These are phyloP conservation scores for Artemisiospiza belli DNA, from an alignment of 2,113 vertebrate species.

Conservation along the genomic window DNA sequence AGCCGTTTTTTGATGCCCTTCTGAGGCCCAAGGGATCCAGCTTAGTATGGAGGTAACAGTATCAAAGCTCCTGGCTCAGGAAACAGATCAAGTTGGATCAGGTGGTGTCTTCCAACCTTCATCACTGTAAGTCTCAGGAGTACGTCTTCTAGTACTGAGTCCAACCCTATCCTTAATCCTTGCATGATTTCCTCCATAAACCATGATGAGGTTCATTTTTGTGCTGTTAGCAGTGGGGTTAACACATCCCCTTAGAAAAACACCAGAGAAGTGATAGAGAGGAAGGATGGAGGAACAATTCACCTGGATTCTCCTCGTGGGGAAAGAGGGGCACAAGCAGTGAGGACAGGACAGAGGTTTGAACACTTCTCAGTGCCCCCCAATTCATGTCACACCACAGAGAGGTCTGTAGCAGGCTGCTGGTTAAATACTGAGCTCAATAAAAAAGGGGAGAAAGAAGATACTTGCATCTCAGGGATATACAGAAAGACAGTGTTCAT, in stretches of 20 bases:
- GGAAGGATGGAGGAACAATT: neutral
- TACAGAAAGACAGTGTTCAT: neutral
- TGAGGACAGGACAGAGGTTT: neutral
- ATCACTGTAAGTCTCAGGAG: neutral
- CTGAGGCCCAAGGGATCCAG: neutral
- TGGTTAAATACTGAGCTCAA: neutral
- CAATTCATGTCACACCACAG: neutral
- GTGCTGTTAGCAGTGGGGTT: neutral
- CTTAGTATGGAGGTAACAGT: neutral
- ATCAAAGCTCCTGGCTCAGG: neutral
- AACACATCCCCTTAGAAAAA: neutral
- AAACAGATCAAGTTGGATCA: neutral
- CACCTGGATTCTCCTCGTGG: neutral
- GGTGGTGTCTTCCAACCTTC: neutral
- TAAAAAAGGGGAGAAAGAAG: neutral
- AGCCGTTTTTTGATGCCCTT: neutral
- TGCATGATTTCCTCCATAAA: neutral
- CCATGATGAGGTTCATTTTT: neutral
- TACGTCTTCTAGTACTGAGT: neutral
- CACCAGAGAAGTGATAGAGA: neutral
- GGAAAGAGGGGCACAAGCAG: neutral
- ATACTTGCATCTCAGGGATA: neutral
- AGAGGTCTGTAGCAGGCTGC: neutral
- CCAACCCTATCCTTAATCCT: neutral
- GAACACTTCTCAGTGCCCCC: neutral